Conservation (phyloP, 2,797 vertebrate genomes). For the Pseudomugil gertrudae region DNA sequence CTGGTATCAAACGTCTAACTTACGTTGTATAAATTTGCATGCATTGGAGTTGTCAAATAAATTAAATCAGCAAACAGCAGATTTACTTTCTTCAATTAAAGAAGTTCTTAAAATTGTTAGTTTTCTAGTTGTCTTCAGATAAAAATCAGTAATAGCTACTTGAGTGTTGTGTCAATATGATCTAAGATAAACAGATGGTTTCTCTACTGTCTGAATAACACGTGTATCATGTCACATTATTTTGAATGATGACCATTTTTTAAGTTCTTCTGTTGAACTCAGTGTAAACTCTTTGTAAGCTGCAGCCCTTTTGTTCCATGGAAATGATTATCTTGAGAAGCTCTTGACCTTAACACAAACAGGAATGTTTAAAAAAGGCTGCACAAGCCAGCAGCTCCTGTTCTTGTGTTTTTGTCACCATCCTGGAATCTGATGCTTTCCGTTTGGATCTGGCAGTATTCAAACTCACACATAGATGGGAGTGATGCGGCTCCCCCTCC, state of each 20-base stretch:
- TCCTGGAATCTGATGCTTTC: conserved; percentile 43
- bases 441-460: conserved; percentile 54
- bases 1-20: background rate
- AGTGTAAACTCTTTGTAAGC: conserved; percentile 1
- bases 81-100: too few species aligned
- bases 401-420: background rate
- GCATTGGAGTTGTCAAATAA: background rate
- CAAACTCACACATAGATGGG: conserved; percentile 53
- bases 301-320: background rate
- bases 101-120: too few species aligned
- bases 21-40: background rate
- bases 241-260: conserved; percentile 21
- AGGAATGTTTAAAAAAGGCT: conserved; percentile 22
- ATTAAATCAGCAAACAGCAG: too few species aligned
- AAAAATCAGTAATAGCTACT: too few species aligned
- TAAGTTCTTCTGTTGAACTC: conserved; percentile 6
- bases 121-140: too few species aligned
- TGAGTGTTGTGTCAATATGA: background rate
- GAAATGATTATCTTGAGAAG: conserved; percentile 31
- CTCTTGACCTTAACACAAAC: conserved; percentile 30
- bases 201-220: conserved; percentile 25
- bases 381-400: conserved; percentile 17
- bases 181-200: background rate
- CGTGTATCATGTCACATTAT: conserved; percentile 22
- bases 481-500: conserved; percentile 43